These are phyloP conservation scores for Pseudorhombus dupliciocellatus DNA, from an alignment of 2,113 vertebrate genomes.

Conservation along the genomic window DNA sequence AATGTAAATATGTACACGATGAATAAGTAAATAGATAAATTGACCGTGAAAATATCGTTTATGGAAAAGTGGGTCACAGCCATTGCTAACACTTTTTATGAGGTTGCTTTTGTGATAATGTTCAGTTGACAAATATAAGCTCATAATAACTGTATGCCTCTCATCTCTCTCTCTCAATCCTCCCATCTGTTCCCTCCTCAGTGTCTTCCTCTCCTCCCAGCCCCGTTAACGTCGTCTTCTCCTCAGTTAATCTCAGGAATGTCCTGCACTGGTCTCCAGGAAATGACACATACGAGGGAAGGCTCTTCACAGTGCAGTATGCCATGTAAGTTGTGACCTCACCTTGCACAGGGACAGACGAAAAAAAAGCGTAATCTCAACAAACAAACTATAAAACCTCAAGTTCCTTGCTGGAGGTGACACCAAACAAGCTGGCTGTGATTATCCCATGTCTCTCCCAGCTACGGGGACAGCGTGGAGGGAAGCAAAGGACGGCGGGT, in stretches of 20 bases:
- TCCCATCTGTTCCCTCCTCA: constrained; percentile 11
- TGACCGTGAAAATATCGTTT: too few relatives aligned
- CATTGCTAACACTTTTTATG: too few relatives aligned
- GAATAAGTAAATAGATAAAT: too few relatives aligned
- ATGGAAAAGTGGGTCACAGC: too few relatives aligned
- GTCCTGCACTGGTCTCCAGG: constrained; percentile 86
- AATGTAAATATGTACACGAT: too few relatives aligned
- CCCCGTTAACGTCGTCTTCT: constrained; percentile 83
- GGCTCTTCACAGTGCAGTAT: constrained; percentile 86
- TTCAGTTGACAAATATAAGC: too few relatives aligned
- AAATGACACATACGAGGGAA: constrained; percentile 54
- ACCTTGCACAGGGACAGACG: background rate
- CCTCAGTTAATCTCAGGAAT: constrained; percentile 89
- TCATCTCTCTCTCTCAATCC: background rate
- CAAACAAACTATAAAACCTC: background rate
- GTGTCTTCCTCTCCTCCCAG: constrained; percentile 36
- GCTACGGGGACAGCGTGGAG: constrained; percentile 83
- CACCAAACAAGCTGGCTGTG: background rate
- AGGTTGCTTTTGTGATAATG: background rate
- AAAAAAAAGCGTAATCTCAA: background rate
- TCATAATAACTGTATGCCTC: background rate
- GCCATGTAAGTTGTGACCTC: constrained; percentile 83
- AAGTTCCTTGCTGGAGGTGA: background rate
- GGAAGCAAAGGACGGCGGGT: constrained; percentile 57
- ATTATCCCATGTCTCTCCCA: constrained; percentile 56